Conservation (phyloP, 2,113 vertebrate species). For the Embiotoca jacksoni region DNA sequence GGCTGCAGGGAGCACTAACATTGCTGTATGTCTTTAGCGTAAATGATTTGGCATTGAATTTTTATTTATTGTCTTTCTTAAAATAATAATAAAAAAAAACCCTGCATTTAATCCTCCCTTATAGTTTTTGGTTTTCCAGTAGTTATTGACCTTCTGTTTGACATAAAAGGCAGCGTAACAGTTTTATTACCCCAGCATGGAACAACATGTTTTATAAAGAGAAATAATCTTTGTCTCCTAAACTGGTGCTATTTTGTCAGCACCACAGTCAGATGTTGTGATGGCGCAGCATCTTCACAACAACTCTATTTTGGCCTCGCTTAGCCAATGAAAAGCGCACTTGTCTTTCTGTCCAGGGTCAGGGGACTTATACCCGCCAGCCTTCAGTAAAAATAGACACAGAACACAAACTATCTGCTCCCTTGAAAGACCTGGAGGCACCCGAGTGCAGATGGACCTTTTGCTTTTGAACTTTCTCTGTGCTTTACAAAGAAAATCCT, state of each 20-base stretch:
- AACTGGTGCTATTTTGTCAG: conserved; percentile 52
- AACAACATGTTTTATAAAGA: conserved; percentile 32
- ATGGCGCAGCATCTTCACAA: conserved; percentile 60
- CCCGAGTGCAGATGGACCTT: conserved; percentile 60
- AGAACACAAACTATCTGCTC: conserved; percentile 66
- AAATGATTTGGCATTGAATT: neutral
- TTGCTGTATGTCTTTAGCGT: neutral
- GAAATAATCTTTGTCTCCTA: conserved; percentile 26
- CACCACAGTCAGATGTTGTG: conserved; percentile 72
- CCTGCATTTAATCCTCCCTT: neutral
- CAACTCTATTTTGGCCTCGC: conserved; percentile 55
- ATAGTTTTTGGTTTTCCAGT: conserved; percentile 3
- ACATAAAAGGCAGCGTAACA: neutral
- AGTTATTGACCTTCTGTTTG: neutral
- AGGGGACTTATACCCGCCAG: conserved; percentile 69
- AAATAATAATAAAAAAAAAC: neutral
- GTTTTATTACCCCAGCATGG: neutral
- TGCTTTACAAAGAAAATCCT: conserved; percentile 46
- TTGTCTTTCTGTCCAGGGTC: conserved; percentile 70
- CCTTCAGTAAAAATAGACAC: conserved; percentile 62
- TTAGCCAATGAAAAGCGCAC: conserved; percentile 68
- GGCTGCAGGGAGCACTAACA: neutral
- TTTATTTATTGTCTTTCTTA: neutral
- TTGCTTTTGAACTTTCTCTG: conserved; percentile 46
- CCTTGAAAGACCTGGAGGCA: conserved; percentile 70